Conservation (phyloP, 2,888 invertebrate species). For the Diplolepis rosae region DNA sequence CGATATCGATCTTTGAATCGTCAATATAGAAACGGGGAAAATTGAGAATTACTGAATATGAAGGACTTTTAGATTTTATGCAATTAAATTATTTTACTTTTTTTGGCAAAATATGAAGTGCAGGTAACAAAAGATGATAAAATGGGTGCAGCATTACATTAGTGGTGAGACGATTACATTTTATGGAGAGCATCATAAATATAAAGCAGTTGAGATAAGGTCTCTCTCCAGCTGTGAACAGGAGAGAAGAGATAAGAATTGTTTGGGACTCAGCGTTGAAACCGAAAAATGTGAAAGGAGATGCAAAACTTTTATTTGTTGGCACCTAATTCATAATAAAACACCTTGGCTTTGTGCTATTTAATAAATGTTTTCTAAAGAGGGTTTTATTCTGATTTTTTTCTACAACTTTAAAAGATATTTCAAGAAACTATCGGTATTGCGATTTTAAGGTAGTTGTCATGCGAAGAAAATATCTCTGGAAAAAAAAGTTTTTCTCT, state of each 20-base stretch:
- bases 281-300: not conserved
- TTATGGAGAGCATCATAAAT: not conserved
- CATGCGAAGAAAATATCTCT: no score
- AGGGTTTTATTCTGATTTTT: no score
- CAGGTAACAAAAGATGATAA: not conserved
- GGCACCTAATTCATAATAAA: not conserved
- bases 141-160: not conserved
- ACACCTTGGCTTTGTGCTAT: not conserved
- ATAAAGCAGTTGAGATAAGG: not conserved
- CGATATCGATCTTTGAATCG: not conserved
- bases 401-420: no score
- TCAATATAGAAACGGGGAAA: slow-evolving; percentile 1
- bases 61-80: no score
- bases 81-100: not conserved
- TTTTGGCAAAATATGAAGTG: not conserved
- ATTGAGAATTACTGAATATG: not conserved
- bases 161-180: slow-evolving; percentile 14
- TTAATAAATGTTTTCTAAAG: no score
- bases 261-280: not conserved
- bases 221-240: slow-evolving; percentile 3
- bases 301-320: not conserved
- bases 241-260: not conserved
- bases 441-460: no score
- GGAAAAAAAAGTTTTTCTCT: no score
- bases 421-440: no score